phyloP scores from a whole-genome alignment of 2,888 invertebrate genomes.

The Thymelicus lineola region DNA sequence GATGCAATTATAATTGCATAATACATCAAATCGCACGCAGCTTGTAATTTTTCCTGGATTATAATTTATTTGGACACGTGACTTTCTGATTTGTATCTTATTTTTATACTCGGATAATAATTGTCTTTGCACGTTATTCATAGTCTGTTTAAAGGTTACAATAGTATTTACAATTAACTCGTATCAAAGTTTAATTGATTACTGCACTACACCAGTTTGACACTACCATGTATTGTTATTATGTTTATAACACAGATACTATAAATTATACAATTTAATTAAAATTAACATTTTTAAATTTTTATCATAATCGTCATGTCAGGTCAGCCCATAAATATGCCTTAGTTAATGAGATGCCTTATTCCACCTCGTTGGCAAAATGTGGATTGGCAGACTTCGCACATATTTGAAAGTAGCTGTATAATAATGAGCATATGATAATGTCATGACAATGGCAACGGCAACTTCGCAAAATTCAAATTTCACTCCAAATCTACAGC shows the following conservation, averaged over 20 bases:
- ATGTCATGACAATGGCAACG: background rate
- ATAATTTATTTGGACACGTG: conserved; percentile 20
- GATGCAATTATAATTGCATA: conserved; percentile 32
- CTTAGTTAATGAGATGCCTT: too few relatives aligned
- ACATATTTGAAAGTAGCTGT: too few relatives aligned
- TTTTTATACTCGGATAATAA: background rate
- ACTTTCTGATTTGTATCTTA: conserved; percentile 23
- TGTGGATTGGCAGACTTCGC: background rate
- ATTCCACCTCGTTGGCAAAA: background rate
- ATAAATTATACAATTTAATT: background rate
- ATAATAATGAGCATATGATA: too few relatives aligned
- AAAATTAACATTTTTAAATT: too few relatives aligned
- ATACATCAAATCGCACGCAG: conserved; percentile 25
- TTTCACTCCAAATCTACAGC: conserved; percentile 5
- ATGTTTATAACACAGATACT: background rate
- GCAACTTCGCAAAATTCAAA: background rate
- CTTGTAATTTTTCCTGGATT: conserved; percentile 21
- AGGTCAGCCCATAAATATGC: too few relatives aligned
- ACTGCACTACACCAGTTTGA: background rate
- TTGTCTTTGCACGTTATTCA: background rate
- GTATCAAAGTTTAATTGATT: background rate
- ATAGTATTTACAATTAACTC: background rate
- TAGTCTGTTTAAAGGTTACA: background rate
- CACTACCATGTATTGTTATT: background rate
- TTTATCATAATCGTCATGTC: too few relatives aligned